Conservation (phyloP, 2,888 invertebrate species). For the Callyntrura guangdongensis region DNA sequence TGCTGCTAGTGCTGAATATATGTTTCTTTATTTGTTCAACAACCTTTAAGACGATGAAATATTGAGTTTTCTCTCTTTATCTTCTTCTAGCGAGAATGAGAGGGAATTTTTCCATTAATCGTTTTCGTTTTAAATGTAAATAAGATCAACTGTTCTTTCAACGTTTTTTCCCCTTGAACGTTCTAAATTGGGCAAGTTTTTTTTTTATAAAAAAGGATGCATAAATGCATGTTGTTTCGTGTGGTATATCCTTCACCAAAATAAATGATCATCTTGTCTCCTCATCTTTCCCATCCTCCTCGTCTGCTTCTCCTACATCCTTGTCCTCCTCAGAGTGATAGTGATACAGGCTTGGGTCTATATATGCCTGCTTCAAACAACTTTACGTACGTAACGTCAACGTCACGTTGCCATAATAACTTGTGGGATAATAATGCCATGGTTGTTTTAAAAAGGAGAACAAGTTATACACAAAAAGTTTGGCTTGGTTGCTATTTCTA, state of each 20-base stretch:
- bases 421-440: constrained; percentile 15
- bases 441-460: constrained; percentile 29
- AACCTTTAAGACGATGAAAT: constrained; percentile 74
- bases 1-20: constrained; percentile 16
- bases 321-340: neutral
- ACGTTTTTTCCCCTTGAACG: constrained; percentile 1
- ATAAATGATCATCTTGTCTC: constrained; percentile 38
- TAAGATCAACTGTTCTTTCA: constrained; percentile 53
- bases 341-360: neutral
- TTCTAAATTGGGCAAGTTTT: constrained; percentile 60
- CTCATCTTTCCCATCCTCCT: neutral
- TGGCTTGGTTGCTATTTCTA: neutral
- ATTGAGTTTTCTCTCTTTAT: constrained; percentile 58
- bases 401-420: constrained; percentile 24
- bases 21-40: constrained; percentile 39
- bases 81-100: constrained; percentile 16
- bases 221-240: neutral
- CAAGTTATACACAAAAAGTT: constrained; percentile 1
- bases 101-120: constrained; percentile 65
- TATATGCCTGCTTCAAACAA: neutral
- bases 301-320: neutral
- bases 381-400: neutral
- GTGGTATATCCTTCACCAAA: constrained; percentile 7
- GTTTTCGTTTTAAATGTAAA: constrained; percentile 80
- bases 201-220: neutral